Conservation (phyloP, 2,113 vertebrate genomes). For the Dipodomys merriami region DNA sequence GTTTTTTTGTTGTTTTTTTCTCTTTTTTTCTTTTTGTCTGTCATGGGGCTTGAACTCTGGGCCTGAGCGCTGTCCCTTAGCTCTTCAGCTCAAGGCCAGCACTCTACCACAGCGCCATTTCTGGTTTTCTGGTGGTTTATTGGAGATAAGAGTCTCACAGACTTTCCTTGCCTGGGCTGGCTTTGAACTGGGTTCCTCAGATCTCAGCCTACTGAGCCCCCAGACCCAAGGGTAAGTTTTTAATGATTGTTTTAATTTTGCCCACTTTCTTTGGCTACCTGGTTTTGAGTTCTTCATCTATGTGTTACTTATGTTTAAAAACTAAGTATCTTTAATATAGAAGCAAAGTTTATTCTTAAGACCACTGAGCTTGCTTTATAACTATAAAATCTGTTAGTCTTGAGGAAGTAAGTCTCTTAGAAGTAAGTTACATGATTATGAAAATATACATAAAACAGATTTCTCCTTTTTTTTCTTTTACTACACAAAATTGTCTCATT, state of each 20-base stretch:
- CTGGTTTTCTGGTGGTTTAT: not conserved
- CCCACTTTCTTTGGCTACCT: not conserved
- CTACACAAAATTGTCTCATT: not conserved
- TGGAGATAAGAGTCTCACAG: no score
- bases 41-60: no score
- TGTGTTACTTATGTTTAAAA: slow-evolving; percentile 31
- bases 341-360: slow-evolving; percentile 17
- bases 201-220: no score
- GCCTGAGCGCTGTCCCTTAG: no score
- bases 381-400: slow-evolving; percentile 2
- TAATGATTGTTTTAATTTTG: slow-evolving; percentile 35
- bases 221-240: no score
- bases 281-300: not conserved
- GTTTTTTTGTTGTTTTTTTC: no score
- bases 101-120: not conserved
- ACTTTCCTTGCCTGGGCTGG: no score
- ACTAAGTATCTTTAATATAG: not conserved
- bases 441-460: slow-evolving; percentile 14
- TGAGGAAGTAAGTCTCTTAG: not conserved
- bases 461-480: not conserved
- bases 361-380: slow-evolving; percentile 1
- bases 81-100: no score
- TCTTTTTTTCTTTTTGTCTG: no score
- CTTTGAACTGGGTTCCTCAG: no score
- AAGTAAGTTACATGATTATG: slow-evolving; percentile 18